Percentiles rank a stretch among this genome's conserved stretches.
Evolutionary conservation across 1,140 invertebrate genomes (phyloP).

Genomic region (Vanessa atalanta): DNA sequence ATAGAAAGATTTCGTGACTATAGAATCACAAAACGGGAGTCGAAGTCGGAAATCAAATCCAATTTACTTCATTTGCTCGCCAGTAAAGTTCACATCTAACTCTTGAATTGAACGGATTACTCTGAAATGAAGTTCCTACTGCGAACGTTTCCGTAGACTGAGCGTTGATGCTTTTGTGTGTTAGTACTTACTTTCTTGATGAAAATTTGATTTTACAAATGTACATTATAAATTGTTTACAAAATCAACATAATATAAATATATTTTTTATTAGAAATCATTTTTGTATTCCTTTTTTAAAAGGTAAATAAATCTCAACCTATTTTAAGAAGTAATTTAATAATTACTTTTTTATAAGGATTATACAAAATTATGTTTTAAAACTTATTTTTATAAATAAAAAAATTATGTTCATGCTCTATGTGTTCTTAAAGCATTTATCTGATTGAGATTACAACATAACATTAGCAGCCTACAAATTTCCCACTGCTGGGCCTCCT

Average conservation of each 20-base stretch:
- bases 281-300: no score
- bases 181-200: conserved; percentile 36
- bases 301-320: no score
- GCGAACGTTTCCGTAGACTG: conserved; percentile 41
- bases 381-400: no score
- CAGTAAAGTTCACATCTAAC: conserved; percentile 73
- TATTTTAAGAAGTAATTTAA: no score
- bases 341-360: no score
- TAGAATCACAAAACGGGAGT: conserved; percentile 66
- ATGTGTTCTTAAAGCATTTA: no score
- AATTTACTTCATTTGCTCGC: conserved; percentile 76
- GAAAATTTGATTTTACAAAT: conserved; percentile 28
- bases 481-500: no score
- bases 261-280: not conserved
- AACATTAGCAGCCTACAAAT: no score
- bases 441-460: no score
- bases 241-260: not conserved
- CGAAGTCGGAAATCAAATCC: conserved; percentile 72
- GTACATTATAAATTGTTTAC: conserved; percentile 7
- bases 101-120: conserved; percentile 75
- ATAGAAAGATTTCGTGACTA: conserved; percentile 69
- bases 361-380: no score
- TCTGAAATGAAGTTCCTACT: conserved; percentile 61
- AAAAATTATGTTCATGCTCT: no score
- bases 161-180: conserved; percentile 49